Evolutionary conservation across 2,113 vertebrate species (phyloP).

Genomic region (Phodopus roborovskii): DNA sequence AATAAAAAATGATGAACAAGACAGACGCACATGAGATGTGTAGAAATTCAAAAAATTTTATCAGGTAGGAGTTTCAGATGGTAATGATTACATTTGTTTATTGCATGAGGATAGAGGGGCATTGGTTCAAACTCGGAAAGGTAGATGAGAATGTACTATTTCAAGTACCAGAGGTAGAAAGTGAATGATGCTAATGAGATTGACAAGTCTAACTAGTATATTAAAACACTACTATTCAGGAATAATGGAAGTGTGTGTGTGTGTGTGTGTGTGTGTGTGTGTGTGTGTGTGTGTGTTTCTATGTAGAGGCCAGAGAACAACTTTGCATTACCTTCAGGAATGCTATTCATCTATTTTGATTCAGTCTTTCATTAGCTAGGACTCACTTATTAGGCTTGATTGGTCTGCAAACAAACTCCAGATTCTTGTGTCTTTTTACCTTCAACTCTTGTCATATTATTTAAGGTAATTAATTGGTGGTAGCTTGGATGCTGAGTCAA

Average conservation of each 20-base stretch:
- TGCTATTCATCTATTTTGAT: background rate
- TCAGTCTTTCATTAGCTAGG: background rate
- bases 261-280: background rate
- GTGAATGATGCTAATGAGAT: background rate
- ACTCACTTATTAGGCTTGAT: background rate
- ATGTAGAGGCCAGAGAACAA: background rate
- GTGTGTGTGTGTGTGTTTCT: background rate
- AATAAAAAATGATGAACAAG: too few species aligned
- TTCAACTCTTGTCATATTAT: background rate
- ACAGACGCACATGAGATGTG: background rate
- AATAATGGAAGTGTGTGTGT: too few species aligned
- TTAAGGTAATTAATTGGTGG: slow-evolving; percentile 14
- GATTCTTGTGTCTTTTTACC: background rate
- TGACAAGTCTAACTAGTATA: rapidly evolving
- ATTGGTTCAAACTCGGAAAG: background rate
- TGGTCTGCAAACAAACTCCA: too few species aligned
- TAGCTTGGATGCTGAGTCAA: background rate
- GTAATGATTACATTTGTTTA: background rate
- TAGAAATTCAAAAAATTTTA: background rate
- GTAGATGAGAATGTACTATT: background rate
- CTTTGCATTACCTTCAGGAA: background rate
- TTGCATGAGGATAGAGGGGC: background rate
- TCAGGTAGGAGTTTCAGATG: background rate
- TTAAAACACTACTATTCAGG: background rate
- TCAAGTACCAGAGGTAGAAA: background rate